Base-by-base conservation (phyloP, 1,140 invertebrate species). In the Heliconius hermathena region DNA sequence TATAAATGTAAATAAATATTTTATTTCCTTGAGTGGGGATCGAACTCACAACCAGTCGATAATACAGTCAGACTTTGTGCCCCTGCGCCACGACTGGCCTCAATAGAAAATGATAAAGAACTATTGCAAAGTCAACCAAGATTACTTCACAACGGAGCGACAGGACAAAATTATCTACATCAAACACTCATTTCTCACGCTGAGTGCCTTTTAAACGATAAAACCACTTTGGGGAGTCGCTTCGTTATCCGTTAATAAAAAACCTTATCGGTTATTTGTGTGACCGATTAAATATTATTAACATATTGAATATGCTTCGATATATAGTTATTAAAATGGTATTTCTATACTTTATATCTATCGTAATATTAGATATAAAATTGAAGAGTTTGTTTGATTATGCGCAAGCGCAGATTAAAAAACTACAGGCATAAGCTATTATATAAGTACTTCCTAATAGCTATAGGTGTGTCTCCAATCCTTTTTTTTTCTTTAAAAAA, bases 111-210 rank as follows among this genome's bases (percentile, higher is more conserved):
- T 66, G 26, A 66, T 66, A 66, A 66, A 66, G 22, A 66, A 29
- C 60, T 22, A 29, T 66, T 66, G 60, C 60, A 66, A 66, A 66
- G 22, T 66, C 60, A 66, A 66, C 60, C 13, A 66, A 66, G 60
- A 66, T 66, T 66, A 29, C 60, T 29, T 29, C 11, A 66, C 26
- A 66, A 29, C 60, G 60, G 13, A 9, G 13, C 60, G 60, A 26
- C 22, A 66, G 60, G 11, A 66, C 60, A 66, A 29, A 66, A 18
- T 66, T 66, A 66, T 66, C 60, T 66, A 66, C 60, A 26, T 26
- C 60, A 66, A 66, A 66, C 60, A 66, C 60, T 66, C 5, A 66
- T 66, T 66, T 66, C 60, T 66, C 60, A 66, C 60, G 22, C 60
- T 29, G 60, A 66, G 60, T 66, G 60, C 60, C 26, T 66, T 66